Percentiles rank a stretch among this genome's conserved stretches.
phyloP scores from a whole-genome alignment of 2,113 vertebrate genomes.

The Eulacestoma nigropectus region DNA sequence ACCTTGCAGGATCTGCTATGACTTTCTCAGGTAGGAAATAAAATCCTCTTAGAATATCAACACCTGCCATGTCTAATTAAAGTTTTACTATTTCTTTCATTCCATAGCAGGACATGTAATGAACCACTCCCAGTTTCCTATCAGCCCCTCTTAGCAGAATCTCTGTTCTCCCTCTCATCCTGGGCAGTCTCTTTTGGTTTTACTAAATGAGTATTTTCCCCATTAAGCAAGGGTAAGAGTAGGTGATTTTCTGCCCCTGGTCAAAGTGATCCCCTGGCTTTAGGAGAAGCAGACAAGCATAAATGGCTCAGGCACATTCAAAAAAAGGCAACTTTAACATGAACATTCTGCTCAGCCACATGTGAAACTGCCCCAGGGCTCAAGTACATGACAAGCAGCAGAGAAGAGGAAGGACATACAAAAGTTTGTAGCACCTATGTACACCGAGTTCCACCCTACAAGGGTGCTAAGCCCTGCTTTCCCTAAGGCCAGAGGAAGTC shows the following conservation, averaged over 20 bases:
- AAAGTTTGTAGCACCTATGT: neutral
- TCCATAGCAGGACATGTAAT: neutral
- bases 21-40: neutral
- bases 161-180: neutral
- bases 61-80: neutral
- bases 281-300: neutral
- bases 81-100: neutral
- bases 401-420: neutral
- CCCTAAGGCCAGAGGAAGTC: neutral
- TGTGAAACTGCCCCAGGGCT: neutral
- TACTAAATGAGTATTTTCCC: neutral
- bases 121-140: neutral
- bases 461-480: neutral
- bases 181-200: neutral
- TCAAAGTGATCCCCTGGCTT: neutral
- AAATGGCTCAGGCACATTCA: neutral
- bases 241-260: neutral
- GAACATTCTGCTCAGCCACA: neutral
- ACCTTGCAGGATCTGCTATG: neutral
- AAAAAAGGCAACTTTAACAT: neutral
- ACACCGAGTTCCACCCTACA: neutral
- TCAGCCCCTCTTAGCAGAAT: neutral
- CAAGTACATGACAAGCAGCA: neutral
- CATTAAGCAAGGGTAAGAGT: neutral
- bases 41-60: neutral